Base-by-base conservation (phyloP, 2,888 invertebrate species). In the Anticlea derivata region DNA sequence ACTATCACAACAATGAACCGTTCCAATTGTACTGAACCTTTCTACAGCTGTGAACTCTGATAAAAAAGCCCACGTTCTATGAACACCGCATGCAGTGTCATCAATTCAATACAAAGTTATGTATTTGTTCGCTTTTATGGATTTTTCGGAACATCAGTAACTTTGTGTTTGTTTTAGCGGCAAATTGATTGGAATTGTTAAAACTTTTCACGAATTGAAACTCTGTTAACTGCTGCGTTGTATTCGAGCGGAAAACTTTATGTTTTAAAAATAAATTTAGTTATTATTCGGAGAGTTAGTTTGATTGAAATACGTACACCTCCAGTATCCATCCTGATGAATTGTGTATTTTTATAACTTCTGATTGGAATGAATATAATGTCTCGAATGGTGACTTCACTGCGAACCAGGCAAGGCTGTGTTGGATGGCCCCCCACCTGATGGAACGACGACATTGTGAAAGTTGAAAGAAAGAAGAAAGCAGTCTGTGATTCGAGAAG, bases 161-260 rank as follows among this genome's bases (percentile, higher is more conserved):
- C 55, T 33, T 38, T 43, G 26, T 50, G 31, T 59, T 58, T 61
- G 52, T 53, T 56, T 44, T 61, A 51, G 43, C 27, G 35, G 35
- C 17, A 50, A 52, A 59, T 61, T 58, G 55, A 59, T 57, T 61
- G 55, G 38, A 58, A 59, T 57, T 53, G 50, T 35, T 41, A 35
- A 50, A 54, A 46, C 46, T 33, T 49, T 51, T 46, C 54, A 39
- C 29, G 35, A 43, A 55, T 55, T 56, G 30, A 50, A 48, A 50
- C 45, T 56, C 40, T 48, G 34, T 51, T 55, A 47, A 26, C 17
- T 45, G 50, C 45, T 50, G 11, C 22, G 33, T 46, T 35, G 2
- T 17, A 17, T 17, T 17, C 17, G 2, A 17, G 17, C 17, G 17
- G 17, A 27, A 27, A 27, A 4, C 5, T 8, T 8, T 27, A 0